phyloP scores from a whole-genome alignment of 2,113 vertebrate species.

The Odobenus rosmarus region DNA sequence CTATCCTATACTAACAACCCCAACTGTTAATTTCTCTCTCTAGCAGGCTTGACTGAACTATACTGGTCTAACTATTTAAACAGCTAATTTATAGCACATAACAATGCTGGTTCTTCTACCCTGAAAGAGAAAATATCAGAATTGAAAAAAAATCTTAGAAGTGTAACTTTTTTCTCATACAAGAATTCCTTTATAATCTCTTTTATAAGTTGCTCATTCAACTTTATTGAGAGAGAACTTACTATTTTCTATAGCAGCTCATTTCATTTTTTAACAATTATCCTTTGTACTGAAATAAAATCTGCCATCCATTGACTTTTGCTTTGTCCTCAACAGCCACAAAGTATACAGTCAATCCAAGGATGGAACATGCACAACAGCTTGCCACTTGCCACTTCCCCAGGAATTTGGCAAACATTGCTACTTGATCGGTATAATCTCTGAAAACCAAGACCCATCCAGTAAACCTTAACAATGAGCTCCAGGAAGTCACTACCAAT shows the following conservation, averaged over 20 bases:
- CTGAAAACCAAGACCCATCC: neutral
- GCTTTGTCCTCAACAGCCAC: neutral
- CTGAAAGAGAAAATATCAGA: neutral
- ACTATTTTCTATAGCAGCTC: neutral
- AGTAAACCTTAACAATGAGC: neutral
- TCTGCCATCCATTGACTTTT: neutral
- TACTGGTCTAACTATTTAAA: neutral
- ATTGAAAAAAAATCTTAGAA: neutral
- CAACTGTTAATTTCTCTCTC: constrained; percentile 2
- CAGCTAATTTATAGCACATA: neutral
- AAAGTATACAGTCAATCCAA: neutral
- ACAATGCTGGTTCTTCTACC: neutral
- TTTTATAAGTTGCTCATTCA: neutral
- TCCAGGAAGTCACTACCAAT: neutral
- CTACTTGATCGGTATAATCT: neutral
- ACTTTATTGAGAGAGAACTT: neutral
- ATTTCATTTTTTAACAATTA: neutral
- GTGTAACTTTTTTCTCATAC: neutral
- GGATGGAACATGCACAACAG: neutral
- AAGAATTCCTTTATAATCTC: neutral
- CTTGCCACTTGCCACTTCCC: neutral
- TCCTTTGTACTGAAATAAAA: constrained; percentile 11
- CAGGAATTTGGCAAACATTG: neutral
- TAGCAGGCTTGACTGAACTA: neutral
- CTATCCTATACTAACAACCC: neutral